Evolutionary conservation across 2,113 vertebrate genomes (phyloP), one percentile per base, ranked within the genome.

Genomic region (Epinephelus fuscoguttatus): DNA sequence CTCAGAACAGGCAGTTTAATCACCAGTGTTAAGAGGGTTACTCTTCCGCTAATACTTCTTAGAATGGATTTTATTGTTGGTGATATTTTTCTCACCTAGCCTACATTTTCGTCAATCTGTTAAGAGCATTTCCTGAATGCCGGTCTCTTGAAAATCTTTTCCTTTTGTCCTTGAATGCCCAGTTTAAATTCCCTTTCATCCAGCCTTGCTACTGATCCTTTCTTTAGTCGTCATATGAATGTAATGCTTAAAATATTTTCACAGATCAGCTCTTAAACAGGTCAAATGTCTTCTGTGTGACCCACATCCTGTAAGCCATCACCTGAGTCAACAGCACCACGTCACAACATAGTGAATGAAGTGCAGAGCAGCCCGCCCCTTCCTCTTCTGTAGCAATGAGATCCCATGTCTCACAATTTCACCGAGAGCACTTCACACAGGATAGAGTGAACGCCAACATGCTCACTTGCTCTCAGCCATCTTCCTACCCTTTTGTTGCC

Each of bases 401-500:
- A 49, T 90, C 61, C 0, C 1, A 25, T 76, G 61, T 82, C 72
- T 84, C 66, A 18, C 70, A 27, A 5, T 81, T 80, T 90, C 59
- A 75, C 42, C 14, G 8, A 55, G 56, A 76, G 69, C 55, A 81
- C 74, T 75, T 84, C 52, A 83, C 57, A 33, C 62, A 30, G 79
- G 52, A 81, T 66, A 79, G 42, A 81, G 30, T 70, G 15, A 86
- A 84, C 78, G 53, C 69, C 73, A 73, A 50, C 25, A 67, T 50
- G 66, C 75, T 73, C 53, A 19, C 72, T 90, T 27, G 68, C 73
- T 78, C 80, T 73, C 69, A 70, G 63, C 75, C 70, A 69, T 88
- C 85, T 82, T 84, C 53, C 47, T 80, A 40, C 60, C 81, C 74
- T 30, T 67, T 75, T 73, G 88, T 90, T 89, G 64, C 88, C 70